phyloP scores from a whole-genome alignment of 2,113 vertebrate genomes.

The Mus pahari region DNA sequence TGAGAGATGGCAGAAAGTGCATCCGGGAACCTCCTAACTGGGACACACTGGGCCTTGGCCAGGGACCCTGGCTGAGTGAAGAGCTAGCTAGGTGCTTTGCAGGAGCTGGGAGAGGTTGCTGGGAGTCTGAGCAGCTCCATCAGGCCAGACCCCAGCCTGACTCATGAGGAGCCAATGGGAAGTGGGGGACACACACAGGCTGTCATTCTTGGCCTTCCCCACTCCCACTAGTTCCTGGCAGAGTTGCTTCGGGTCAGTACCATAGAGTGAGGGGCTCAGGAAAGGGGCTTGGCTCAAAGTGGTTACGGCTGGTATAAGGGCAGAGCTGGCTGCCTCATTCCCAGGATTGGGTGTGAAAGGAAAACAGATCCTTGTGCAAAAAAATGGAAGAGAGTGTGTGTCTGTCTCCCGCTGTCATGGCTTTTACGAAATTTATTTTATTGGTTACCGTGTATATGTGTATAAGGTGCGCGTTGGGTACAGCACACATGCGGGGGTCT shows the following conservation, averaged over 20 bases:
- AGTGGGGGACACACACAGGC: too few species aligned
- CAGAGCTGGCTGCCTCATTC: neutral
- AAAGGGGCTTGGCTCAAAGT: neutral
- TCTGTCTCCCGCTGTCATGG: neutral
- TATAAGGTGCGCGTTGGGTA: neutral
- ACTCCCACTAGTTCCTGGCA: neutral
- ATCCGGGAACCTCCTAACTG: too few species aligned
- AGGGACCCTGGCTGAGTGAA: neutral
- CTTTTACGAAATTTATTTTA: neutral
- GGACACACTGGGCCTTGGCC: too few species aligned
- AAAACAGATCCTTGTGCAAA: neutral
- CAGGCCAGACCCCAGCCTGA: neutral
- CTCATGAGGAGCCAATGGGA: neutral
- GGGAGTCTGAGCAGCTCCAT: too few species aligned
- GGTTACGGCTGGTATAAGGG: too few species aligned
- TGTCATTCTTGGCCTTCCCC: neutral
- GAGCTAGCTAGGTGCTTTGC: neutral
- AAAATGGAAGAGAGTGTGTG: neutral
- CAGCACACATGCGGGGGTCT: too few species aligned
- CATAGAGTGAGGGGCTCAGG: neutral
- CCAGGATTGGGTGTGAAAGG: fast-evolving
- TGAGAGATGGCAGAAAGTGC: neutral
- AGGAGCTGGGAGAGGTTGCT: neutral
- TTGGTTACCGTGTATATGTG: neutral
- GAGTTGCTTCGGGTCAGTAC: neutral